Evolutionary conservation across 2,797 vertebrate species (phyloP).

Genomic region (Onychomys leucogaster): DNA sequence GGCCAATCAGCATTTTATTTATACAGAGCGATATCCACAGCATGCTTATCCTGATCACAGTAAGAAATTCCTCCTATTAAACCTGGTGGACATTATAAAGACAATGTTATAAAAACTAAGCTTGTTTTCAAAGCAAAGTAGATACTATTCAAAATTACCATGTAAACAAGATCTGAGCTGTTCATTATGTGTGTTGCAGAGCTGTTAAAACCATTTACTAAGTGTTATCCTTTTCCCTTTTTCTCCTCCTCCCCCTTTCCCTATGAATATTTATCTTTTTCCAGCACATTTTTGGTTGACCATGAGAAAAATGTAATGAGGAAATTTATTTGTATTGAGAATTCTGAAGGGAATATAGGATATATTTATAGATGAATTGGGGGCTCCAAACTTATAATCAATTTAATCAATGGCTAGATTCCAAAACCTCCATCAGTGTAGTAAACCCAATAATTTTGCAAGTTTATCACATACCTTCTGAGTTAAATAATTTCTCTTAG

Average conservation of each 20-base stretch:
- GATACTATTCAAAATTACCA: background rate
- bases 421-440: background rate
- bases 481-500: background rate
- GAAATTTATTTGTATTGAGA: background rate
- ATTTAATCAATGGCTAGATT: background rate
- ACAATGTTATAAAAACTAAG: background rate
- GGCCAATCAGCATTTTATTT: no score
- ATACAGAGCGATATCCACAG: no score
- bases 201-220: background rate
- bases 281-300: background rate
- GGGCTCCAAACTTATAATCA: background rate
- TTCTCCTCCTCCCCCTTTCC: fast-evolving
- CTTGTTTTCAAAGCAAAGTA: background rate
- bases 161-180: background rate
- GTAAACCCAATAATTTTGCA: background rate
- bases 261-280: background rate
- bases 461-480: background rate
- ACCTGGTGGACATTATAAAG: background rate
- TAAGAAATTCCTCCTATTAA: background rate
- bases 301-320: background rate
- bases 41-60: constrained; percentile 30
- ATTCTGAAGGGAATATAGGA: no score
- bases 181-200: background rate
- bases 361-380: no score
- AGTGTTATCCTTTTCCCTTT: background rate